Percentiles rank a stretch among this genome's conserved stretches.
These are phyloP conservation scores for Oreochromis aureus DNA, from an alignment of 2,113 vertebrate species.

Conservation along the genomic window DNA sequence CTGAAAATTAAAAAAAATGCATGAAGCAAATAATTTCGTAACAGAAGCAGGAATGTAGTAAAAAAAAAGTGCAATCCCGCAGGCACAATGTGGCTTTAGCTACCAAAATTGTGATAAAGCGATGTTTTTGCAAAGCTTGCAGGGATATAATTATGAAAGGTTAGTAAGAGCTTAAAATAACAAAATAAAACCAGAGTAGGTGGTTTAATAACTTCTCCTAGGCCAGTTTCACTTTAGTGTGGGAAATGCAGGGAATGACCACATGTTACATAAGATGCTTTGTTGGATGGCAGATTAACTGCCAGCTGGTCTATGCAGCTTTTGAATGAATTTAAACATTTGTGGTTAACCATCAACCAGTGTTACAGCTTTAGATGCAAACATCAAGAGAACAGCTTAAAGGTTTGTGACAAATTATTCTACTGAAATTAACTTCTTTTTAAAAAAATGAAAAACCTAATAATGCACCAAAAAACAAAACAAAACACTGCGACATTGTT, in stretches of 20 bases:
- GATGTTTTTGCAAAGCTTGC: not conserved
- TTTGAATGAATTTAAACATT: not conserved
- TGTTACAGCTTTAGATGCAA: not conserved
- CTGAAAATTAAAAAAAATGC: not conserved
- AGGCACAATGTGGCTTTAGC: not conserved
- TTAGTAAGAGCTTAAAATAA: constrained; percentile 1
- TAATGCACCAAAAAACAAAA: not conserved
- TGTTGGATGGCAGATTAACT: not conserved
- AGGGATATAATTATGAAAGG: constrained; percentile 2
- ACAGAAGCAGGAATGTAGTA: not conserved
- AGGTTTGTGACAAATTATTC: not conserved
- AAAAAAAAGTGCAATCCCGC: not conserved
- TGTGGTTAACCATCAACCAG: not conserved
- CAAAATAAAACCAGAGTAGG: constrained; percentile 3
- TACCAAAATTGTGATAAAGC: not conserved
- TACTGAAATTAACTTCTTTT: not conserved
- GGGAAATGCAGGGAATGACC: constrained; percentile 4
- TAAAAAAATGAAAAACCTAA: not conserved
- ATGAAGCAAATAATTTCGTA: not conserved
- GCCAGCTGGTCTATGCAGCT: not conserved
- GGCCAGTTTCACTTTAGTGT: not conserved
- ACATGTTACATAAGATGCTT: constrained; percentile 21
- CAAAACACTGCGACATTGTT: not conserved
- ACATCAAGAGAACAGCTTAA: not conserved
- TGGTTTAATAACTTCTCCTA: not conserved